Conservation (phyloP, 2,113 vertebrate species). For the Sprattus sprattus region DNA sequence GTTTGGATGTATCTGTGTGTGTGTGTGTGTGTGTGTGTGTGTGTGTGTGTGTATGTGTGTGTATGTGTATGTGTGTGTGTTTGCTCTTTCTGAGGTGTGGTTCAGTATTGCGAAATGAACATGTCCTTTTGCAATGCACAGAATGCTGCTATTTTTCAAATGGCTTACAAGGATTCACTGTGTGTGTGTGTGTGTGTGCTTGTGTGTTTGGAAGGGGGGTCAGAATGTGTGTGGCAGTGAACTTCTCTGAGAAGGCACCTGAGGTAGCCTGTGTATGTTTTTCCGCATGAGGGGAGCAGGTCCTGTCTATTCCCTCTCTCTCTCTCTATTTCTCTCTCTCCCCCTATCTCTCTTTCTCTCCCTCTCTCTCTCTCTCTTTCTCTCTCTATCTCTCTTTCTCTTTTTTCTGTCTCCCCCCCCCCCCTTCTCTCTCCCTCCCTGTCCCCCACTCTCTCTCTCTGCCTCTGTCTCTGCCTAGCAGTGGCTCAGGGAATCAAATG, state of each 20-base stretch:
- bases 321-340: neutral
- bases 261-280: neutral
- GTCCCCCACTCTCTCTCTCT: neutral
- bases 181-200: conserved; percentile 13
- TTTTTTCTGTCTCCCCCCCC: neutral
- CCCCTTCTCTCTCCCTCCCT: neutral
- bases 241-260: neutral
- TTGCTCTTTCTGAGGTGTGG: neutral
- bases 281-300: conserved; percentile 3
- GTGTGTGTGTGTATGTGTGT: neutral
- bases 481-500: neutral
- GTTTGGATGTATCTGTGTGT: neutral
- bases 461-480: neutral
- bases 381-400: neutral
- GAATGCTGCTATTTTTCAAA: neutral
- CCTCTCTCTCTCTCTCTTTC: neutral
- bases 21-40: conserved; percentile 14
- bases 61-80: neutral
- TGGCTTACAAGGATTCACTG: neutral
- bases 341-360: neutral
- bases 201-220: neutral
- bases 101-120: neutral
- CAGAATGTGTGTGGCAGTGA: neutral
- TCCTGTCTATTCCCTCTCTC: neutral
- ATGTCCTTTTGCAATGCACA: neutral